phyloP scores from a whole-genome alignment of 2,888 invertebrate genomes.

The Brenthis daphne region DNA sequence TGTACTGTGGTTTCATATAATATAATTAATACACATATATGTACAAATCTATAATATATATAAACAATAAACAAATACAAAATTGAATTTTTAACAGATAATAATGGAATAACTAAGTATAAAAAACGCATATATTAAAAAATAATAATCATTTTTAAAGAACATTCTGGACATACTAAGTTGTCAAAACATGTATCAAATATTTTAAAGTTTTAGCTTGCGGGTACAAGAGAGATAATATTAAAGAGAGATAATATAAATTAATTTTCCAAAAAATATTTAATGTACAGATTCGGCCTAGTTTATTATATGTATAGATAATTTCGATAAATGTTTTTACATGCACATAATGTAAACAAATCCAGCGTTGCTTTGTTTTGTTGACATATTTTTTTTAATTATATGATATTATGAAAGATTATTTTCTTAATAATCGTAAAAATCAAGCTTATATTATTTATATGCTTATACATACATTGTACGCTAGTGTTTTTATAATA shows the following conservation, averaged over 20 bases:
- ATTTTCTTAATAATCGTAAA: no score
- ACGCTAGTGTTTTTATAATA: no score
- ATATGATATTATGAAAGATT: no score
- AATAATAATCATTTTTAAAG: not conserved
- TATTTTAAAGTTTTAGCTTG: conserved; percentile 1
- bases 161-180: not conserved
- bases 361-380: conserved; percentile 20
- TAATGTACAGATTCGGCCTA: no score
- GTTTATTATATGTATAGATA: not conserved
- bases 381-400: not conserved
- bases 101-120: not conserved
- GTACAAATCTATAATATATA: no score
- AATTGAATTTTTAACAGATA: not conserved
- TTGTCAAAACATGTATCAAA: conserved; percentile 9
- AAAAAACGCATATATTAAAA: not conserved
- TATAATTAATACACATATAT: not conserved
- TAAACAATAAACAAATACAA: no score
- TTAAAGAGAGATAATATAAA: not conserved
- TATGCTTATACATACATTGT: no score
- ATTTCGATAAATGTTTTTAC: conserved; percentile 34
- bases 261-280: no score
- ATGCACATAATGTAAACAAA: conserved; percentile 31
- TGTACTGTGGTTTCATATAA: not conserved
- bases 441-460: no score
- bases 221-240: conserved; percentile 8